Evolutionary conservation across 2,797 vertebrate species (phyloP), one percentile per base, ranked within the genome.

Genomic region (Enteromius argenteus): DNA sequence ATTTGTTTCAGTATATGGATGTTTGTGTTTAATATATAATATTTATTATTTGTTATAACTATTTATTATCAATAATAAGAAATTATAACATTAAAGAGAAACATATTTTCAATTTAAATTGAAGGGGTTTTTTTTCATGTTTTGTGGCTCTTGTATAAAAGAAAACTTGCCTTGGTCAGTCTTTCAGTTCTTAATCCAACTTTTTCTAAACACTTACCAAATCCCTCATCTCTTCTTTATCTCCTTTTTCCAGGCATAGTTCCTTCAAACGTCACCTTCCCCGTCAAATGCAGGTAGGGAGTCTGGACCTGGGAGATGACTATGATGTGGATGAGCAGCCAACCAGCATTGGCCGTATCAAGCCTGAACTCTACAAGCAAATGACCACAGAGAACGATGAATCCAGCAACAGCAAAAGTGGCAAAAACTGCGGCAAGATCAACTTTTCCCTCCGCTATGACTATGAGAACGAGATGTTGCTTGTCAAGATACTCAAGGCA

Each of bases 241-340:
- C 15, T 39, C 1, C 23, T 81, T 73, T 66, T 19, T 1, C 39
- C 92, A 99, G 98, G 91, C 98, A 99, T 94, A 98, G 96, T 66
- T 99, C 98, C 58, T 99, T 99, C 92, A 99, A 99, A 91, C 96
- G 98, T 83, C 97, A 99, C 93, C 95, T 99, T 73, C 96, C 96
- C 0, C 92, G 98, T 84, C 98, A 99, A 90, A 99, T 99, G 98
- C 97, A 99, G 0, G 97, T 98, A 2, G 94, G 96, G 90, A 99
- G 98, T 32, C 91, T 99, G 83, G 98, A 99, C 89, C 95, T 96
- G 0, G 97, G 97, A 75, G 95, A 96, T 0, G 97, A 99, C 84
- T 92, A 95, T 0, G 90, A 92, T 0, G 96, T 95, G 3, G 96
- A 97, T 0, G 97, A 98, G 86, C 97, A 97, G 91, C 94, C 96